Percentiles rank a stretch among this genome's conserved stretches.
Evolutionary conservation across 2,113 vertebrate genomes (phyloP).

Genomic region (Lampris megalopsis): DNA sequence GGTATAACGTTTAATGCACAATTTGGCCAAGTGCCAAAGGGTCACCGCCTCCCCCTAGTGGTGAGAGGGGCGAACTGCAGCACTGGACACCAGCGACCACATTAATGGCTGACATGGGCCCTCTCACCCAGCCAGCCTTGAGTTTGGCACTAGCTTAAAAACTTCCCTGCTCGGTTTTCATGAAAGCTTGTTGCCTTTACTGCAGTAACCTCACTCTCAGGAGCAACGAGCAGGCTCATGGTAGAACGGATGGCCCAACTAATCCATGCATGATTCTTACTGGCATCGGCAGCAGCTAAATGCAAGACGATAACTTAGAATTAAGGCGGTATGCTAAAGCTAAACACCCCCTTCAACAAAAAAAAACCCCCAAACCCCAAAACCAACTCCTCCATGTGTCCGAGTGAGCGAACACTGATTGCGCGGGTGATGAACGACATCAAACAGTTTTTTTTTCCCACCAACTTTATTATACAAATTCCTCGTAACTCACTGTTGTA

Average conservation of each 20-base stretch:
- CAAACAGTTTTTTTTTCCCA: slow-evolving; percentile 61
- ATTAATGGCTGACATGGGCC: slow-evolving; percentile 25
- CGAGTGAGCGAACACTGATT: neutral
- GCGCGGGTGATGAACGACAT: slow-evolving; percentile 19
- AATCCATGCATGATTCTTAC: too few species aligned
- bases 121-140: neutral
- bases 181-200: too few species aligned
- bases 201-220: too few species aligned
- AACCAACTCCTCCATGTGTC: neutral
- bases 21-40: slow-evolving; percentile 17
- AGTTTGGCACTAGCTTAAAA: too few species aligned
- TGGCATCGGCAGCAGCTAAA: too few species aligned
- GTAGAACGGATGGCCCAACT: too few species aligned
- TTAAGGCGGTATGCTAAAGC: too few species aligned
- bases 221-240: too few species aligned
- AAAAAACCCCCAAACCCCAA: neutral
- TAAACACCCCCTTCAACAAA: too few species aligned
- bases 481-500: slow-evolving; percentile 77
- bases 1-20: neutral
- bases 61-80: slow-evolving; percentile 50
- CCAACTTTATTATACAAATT: slow-evolving; percentile 85
- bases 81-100: slow-evolving; percentile 12
- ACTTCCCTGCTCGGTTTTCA: too few species aligned
- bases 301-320: too few species aligned
- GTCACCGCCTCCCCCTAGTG: slow-evolving; percentile 55